Conservation (phyloP, 30 jellyfish, hydroid and myxozoan genomes). For the Kudoa iwatai region DNA sequence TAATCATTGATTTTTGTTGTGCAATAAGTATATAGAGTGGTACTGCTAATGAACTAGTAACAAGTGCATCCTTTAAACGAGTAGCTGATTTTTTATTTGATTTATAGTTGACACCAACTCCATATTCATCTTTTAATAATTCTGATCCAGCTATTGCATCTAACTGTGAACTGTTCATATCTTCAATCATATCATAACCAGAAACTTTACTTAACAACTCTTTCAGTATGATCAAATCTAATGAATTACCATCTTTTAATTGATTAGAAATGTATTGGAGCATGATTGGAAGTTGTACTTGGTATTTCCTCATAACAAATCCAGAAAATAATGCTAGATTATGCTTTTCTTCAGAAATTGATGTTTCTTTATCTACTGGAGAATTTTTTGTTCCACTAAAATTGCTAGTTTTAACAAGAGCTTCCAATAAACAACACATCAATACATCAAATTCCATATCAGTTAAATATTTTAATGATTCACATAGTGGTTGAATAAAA, state of each 20-base stretch:
- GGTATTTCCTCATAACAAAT: slow-evolving; percentile 59
- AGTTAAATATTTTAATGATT: slow-evolving; percentile 35
- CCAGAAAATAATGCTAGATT: slow-evolving; percentile 70
- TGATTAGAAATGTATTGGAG: slow-evolving; percentile 75
- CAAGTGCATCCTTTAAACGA: slow-evolving; percentile 38
- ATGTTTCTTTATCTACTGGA: not conserved
- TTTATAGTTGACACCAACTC: not conserved
- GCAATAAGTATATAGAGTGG: slow-evolving; percentile 57
- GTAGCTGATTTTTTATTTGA: not conserved
- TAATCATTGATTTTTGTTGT: slow-evolving; percentile 52
- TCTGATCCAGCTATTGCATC: slow-evolving; percentile 87
- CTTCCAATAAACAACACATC: too few species aligned
- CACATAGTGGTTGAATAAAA: slow-evolving; percentile 84
- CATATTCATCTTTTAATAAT: slow-evolving; percentile 27
- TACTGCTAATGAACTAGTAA: slow-evolving; percentile 33
- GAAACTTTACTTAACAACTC: slow-evolving; percentile 78
- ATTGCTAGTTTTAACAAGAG: too few species aligned
- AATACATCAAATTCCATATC: slow-evolving; percentile 75
- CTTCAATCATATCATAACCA: slow-evolving; percentile 55
- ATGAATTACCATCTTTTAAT: slow-evolving; percentile 23
- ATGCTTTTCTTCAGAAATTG: not conserved
- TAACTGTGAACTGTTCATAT: slow-evolving; percentile 28
- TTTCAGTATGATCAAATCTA: slow-evolving; percentile 46
- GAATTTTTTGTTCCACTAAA: too few species aligned
- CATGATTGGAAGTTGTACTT: slow-evolving; percentile 37